These are phyloP conservation scores for Ophion ventricosus DNA, from an alignment of 2,888 invertebrate species.

Conservation along the genomic window DNA sequence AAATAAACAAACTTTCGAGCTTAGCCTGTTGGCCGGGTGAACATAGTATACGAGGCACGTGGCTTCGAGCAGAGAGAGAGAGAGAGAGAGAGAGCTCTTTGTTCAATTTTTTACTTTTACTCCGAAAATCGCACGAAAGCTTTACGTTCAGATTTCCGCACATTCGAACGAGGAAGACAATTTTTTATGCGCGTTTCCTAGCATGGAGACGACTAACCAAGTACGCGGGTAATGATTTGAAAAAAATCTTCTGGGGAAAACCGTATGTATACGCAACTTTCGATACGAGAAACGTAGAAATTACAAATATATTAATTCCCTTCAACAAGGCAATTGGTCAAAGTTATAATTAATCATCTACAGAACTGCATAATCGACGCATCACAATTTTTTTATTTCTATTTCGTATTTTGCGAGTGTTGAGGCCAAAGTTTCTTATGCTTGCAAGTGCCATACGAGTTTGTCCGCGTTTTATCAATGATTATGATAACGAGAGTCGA, in stretches of 20 bases:
- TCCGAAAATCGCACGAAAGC: background rate
- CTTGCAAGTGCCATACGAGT: background rate
- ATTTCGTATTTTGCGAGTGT: background rate
- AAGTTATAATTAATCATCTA: background rate
- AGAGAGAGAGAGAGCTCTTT: constrained; percentile 7
- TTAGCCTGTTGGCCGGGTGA: background rate
- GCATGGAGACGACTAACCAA: too few species aligned
- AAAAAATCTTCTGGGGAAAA: background rate
- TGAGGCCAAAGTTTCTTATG: background rate
- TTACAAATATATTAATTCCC: background rate
- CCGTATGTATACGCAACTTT: background rate
- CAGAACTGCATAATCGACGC: background rate
- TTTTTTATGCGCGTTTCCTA: background rate
- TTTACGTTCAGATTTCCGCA: background rate
- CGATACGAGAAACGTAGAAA: background rate
- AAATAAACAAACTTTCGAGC: constrained; percentile 40
- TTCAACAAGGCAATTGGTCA: background rate
- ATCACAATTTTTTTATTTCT: background rate
- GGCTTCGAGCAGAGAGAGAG: constrained; percentile 1
- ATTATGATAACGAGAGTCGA: constrained; percentile 1
- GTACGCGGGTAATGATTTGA: background rate
- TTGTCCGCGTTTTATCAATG: constrained; percentile 15
- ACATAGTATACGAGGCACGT: constrained; percentile 17
- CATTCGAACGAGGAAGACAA: background rate
- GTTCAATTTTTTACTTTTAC: constrained; percentile 26